These are phyloP conservation scores for Dorcus hopei DNA, from an alignment of 2,888 invertebrate genomes.

Conservation along the genomic window DNA sequence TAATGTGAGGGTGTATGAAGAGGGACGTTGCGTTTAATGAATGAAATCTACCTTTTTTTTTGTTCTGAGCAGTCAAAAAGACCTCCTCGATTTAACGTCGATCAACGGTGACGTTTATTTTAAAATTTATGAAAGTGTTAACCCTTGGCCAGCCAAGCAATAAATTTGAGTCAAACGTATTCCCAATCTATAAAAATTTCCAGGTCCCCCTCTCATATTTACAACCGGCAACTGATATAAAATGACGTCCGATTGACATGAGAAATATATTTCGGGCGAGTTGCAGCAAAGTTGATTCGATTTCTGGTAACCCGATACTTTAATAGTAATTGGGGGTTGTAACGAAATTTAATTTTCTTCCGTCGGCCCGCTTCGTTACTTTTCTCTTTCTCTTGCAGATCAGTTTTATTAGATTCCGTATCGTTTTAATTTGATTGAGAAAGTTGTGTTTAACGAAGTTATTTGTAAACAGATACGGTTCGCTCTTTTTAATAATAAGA, in stretches of 20 bases:
- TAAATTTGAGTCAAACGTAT: slow-evolving; percentile 26
- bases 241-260: slow-evolving; percentile 28
- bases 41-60: too few relatives aligned
- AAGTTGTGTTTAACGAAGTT: too few relatives aligned
- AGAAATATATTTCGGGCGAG: slow-evolving; percentile 25
- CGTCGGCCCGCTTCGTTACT: slow-evolving; percentile 5
- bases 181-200: slow-evolving; percentile 7
- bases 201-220: slow-evolving; percentile 19
- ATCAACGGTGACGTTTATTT: too few relatives aligned
- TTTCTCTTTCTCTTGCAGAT: slow-evolving; percentile 3
- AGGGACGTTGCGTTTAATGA: too few relatives aligned
- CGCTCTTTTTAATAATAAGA: too few relatives aligned
- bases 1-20: too few relatives aligned
- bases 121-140: slow-evolving; percentile 4
- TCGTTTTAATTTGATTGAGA: slow-evolving; percentile 11
- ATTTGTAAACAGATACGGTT: too few relatives aligned
- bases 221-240: slow-evolving; percentile 22
- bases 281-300: slow-evolving; percentile 6
- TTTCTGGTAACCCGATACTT: slow-evolving; percentile 27
- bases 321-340: slow-evolving; percentile 24
- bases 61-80: too few relatives aligned
- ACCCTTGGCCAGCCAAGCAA: slow-evolving; percentile 18
- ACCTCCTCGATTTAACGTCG: too few relatives aligned
- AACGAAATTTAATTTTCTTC: slow-evolving; percentile 9
- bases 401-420: slow-evolving; percentile 7